Percentiles rank a stretch among this genome's conserved stretches.
Conservation (phyloP, 2,113 vertebrate species). For the Caloenas nicobarica region DNA sequence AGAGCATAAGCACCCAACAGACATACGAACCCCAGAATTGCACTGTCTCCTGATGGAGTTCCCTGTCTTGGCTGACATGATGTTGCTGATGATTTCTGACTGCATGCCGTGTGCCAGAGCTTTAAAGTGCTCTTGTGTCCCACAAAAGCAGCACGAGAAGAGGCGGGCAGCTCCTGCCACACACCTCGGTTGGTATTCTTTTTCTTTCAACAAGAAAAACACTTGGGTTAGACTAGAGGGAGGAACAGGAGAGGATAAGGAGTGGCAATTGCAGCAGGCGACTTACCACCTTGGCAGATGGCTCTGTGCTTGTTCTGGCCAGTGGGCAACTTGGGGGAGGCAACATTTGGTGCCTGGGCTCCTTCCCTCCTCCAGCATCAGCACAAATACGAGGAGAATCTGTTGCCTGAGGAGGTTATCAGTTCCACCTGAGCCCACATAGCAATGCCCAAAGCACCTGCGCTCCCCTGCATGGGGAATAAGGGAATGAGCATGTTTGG, state of each 20-base stretch:
- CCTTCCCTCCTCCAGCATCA: background rate
- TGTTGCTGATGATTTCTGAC: background rate
- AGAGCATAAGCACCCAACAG: background rate
- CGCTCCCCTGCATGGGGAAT: fast-evolving
- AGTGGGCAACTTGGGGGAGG: fast-evolving
- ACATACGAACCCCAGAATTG: fast-evolving
- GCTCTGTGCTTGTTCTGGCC: background rate
- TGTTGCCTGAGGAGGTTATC: fast-evolving
- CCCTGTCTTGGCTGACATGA: fast-evolving
- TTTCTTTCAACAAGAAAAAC: background rate
- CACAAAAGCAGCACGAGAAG: background rate
- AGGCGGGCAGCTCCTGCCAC: background rate
- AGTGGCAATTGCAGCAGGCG: background rate
- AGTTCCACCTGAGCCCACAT: background rate
- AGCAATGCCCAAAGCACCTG: background rate
- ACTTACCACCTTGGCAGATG: background rate
- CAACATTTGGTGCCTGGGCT: background rate
- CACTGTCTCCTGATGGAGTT: background rate
- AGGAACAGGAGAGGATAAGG: background rate
- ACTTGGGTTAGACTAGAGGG: background rate
- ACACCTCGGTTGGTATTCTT: background rate
- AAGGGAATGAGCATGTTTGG: background rate
- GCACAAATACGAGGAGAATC: background rate
- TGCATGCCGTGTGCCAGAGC: background rate
- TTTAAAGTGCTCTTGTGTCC: background rate